These are phyloP conservation scores for Acrocephalus kingi DNA, from an alignment of 2,113 vertebrate species.

Conservation along the genomic window DNA sequence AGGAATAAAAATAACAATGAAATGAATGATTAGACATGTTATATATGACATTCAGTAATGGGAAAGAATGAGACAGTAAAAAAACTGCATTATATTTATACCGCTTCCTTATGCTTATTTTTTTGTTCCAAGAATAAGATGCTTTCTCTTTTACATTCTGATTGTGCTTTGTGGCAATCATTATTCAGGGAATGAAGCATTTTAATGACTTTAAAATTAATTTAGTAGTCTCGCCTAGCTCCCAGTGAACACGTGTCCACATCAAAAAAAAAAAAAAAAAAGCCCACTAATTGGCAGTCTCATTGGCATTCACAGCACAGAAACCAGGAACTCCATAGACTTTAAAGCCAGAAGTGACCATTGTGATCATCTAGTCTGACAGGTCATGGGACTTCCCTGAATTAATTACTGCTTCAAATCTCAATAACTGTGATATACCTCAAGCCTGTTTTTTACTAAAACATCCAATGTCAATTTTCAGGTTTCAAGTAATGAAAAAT, in stretches of 20 bases:
- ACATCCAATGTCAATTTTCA: not conserved
- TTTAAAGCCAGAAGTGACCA: slow-evolving; percentile 61
- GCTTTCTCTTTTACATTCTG: slow-evolving; percentile 28
- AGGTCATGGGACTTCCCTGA: slow-evolving; percentile 27
- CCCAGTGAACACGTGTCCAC: slow-evolving; percentile 25
- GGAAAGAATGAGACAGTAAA: not conserved
- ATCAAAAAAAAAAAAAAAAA: not conserved
- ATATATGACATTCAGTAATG: not conserved
- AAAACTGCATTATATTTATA: not conserved
- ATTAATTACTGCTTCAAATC: slow-evolving; percentile 26
- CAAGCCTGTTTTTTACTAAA: not conserved
- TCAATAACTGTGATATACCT: not conserved
- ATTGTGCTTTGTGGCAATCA: slow-evolving; percentile 29
- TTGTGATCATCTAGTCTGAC: slow-evolving; percentile 45
- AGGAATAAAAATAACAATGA: not conserved
- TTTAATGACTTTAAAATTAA: slow-evolving; percentile 66
- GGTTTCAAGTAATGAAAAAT: not conserved
- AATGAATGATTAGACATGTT: not conserved
- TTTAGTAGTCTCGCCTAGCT: slow-evolving; percentile 56
- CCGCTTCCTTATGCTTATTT: not conserved
- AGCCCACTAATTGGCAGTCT: slow-evolving; percentile 60
- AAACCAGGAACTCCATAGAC: slow-evolving; percentile 20
- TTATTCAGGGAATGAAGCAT: slow-evolving; percentile 48
- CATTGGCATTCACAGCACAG: slow-evolving; percentile 64
- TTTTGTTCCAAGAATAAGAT: slow-evolving; percentile 17